Base-by-base conservation (phyloP, 2,888 invertebrate species). In the Andricus quercusramuli region DNA sequence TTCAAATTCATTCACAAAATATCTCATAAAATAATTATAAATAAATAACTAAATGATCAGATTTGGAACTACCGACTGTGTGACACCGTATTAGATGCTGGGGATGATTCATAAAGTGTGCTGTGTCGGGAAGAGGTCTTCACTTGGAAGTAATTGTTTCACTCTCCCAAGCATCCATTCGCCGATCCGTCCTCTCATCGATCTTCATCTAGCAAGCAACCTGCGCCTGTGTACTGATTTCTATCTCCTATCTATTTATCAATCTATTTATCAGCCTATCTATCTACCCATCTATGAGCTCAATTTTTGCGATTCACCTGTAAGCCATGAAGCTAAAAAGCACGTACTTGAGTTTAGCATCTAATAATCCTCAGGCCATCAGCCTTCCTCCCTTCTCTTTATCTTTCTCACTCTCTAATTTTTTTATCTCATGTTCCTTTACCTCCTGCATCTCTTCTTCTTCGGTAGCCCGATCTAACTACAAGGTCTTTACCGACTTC, bases 371-470 rank as follows among this genome's bases (percentile, higher is more conserved):
- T 13, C 67, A 67, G 67, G 67, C 13, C n/a, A 67, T 67, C 67
- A 67, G 37, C 41, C 67, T 67, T 78, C 79, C 78, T 79, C 15
- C 51, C 44, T 47, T 78, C 62, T 11, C 76, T 67, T 78, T 64
- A 65, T 77, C 65, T 67, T 29, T 64, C 66, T 51, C 25, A 78
- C 78, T 80, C 68, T 56, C 44, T 78, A 56, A 47, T 56, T 64
- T 77, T 78, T 37, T 22, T 17, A 44, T n/a, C 74, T 70, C 47
- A n/a, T 79, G 44, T 74, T 79, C 32, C 47, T 74, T 65, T 62
- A 67, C 74, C 51, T 59, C 47, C 70, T 80, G 32, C 62, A 25
- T 80, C 68, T 79, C 64, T 65, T 68, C 64, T 65, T 68, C 80
- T 62, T 56, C 67, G 13, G 67, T 67, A 67, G 67, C n/a, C 41